Evolutionary conservation across 2,113 vertebrate genomes (phyloP).

Genomic region (Mungos mungo): DNA sequence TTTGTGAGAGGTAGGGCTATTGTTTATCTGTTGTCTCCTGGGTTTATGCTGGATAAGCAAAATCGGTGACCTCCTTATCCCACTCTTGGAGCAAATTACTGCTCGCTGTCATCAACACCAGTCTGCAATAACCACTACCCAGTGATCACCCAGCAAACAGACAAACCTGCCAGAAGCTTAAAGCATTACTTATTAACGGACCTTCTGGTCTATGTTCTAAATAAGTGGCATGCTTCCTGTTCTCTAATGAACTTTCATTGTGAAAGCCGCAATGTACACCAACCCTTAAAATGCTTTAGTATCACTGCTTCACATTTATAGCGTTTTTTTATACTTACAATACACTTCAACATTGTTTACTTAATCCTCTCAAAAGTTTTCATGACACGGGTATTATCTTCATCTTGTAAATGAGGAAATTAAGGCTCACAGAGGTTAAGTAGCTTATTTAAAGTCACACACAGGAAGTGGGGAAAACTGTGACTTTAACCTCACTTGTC

Average conservation of each 20-base stretch:
- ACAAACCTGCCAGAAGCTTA: background rate
- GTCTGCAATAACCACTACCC: background rate
- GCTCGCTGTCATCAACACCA: background rate
- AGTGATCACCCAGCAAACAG: background rate
- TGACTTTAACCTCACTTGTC: conserved; percentile 9
- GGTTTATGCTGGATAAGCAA: background rate
- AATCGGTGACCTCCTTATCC: background rate
- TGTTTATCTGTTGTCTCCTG: background rate
- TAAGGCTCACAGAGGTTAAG: conserved; percentile 26
- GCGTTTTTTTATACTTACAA: conserved; percentile 24
- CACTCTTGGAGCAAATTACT: background rate
- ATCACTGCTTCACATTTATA: background rate
- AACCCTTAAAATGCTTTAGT: background rate
- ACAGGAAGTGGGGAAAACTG: background rate
- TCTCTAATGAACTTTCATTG: background rate
- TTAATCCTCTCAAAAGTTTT: conserved; percentile 39
- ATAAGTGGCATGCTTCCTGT: background rate
- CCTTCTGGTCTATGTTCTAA: background rate
- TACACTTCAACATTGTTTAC: conserved; percentile 43
- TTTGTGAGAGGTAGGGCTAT: background rate
- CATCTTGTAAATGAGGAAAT: conserved; percentile 39
- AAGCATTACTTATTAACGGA: background rate
- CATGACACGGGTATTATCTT: background rate
- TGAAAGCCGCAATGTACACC: background rate
- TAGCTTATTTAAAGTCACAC: conserved; percentile 34